Evolutionary conservation across 2,888 invertebrate species (phyloP), one percentile per base, ranked within the genome.

Genomic region (Dryadula phaetusa): DNA sequence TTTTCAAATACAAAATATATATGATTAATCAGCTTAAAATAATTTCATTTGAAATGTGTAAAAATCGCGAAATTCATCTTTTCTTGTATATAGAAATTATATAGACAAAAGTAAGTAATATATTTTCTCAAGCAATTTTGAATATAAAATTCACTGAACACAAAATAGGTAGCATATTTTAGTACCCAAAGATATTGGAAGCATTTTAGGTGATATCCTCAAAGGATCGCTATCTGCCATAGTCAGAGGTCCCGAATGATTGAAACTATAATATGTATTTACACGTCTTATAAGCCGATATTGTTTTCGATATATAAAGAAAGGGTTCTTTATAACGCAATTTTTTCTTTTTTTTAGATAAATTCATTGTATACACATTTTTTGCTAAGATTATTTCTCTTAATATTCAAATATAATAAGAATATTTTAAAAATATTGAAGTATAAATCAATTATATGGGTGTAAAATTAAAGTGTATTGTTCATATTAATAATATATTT

Each of bases 251-350:
- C 56, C 37, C 25, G 22, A 22, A 32, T 34, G 47, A 58, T 25
- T 44, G 40, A 32, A 56, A 20, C 34, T 37, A 47, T 14, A 56
- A 46, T 22, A 46, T 16, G 46, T 44, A 28, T 56, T 37, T 37
- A 47, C 46, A 22, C 10, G 22, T 25, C 28, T 40, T 58, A 25
- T 40, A 58, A 40, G 37, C 32, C 8, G 42, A 64, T 64, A 58
- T 64, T 58, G 56, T 37, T 58, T 58, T 47, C n/a, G 28, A 58
- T 37, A 49, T 14, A 25, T 44, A 47, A 64, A 7, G 8, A 56
- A 56, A 47, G 25, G 18, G 28, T 4, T 25, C 7, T 22, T 47
- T n/a, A 56, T 56, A 44, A 25, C 22, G 6, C 18, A n/a, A 49
- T 25, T 47, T 14, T 37, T 3, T 47, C 3, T 22, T 3, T 47